Percentiles rank a stretch among this genome's conserved stretches.
Conservation (phyloP, 1,140 invertebrate genomes). For the Riptortus pedestris region DNA sequence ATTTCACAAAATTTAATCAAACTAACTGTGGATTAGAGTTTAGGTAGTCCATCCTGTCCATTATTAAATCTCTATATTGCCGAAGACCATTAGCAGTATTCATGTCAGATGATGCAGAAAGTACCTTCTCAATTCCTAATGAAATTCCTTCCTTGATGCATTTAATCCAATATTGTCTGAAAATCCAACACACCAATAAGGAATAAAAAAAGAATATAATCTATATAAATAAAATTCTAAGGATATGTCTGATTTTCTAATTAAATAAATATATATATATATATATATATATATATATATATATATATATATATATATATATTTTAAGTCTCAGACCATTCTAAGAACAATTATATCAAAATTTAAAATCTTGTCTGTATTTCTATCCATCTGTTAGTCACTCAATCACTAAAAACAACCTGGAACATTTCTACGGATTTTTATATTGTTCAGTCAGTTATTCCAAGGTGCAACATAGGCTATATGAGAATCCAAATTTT, state of each 20-base stretch:
- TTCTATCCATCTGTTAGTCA: too few species aligned
- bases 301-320: too few species aligned
- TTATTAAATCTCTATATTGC: not conserved
- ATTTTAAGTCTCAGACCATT: too few species aligned
- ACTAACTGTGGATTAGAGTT: not conserved
- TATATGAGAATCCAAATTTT: too few species aligned
- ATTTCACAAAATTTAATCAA: too few species aligned
- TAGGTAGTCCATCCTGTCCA: not conserved
- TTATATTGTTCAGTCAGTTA: too few species aligned
- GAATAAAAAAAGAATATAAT: not conserved
- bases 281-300: too few species aligned
- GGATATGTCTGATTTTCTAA: not conserved
- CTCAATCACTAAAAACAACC: too few species aligned
- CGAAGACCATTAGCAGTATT: not conserved
- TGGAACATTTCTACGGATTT: too few species aligned
- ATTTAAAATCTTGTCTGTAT: too few species aligned
- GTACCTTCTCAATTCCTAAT: not conserved
- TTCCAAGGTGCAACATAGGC: too few species aligned
- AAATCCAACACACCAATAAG: not conserved
- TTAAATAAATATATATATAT: not conserved
- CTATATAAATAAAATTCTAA: not conserved
- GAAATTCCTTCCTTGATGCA: not conserved
- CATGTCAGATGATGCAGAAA: not conserved
- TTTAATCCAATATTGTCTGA: not conserved
- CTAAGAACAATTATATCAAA: too few species aligned